phyloP scores from a whole-genome alignment of 2,113 vertebrate genomes.

The Daphoenositta chrysoptera region DNA sequence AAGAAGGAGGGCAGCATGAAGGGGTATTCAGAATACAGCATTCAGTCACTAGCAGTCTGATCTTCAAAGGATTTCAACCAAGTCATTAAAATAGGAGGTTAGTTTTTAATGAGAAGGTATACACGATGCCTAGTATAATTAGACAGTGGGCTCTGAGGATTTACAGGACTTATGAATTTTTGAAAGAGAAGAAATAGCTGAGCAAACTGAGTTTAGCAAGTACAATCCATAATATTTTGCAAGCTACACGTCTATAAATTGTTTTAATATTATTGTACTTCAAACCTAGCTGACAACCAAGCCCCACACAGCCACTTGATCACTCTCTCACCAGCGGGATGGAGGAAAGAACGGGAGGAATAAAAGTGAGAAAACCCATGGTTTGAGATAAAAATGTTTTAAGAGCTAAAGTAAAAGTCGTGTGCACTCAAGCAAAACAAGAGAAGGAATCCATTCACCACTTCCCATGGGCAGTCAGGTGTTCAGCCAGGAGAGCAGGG shows the following conservation, averaged over 20 bases:
- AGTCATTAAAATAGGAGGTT: constrained; percentile 75
- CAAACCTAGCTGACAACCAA: neutral
- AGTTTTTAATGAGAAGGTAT: constrained; percentile 75
- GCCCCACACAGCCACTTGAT: neutral
- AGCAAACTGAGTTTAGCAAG: constrained; percentile 48
- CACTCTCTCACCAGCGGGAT: neutral
- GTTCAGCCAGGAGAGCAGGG: neutral
- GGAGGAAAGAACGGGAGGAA: accelerated
- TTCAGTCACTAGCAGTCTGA: constrained; percentile 39
- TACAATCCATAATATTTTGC: constrained; percentile 20
- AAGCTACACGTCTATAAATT: constrained; percentile 55
- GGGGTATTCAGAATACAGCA: constrained; percentile 35
- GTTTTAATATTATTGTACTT: neutral
- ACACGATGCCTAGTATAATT: constrained; percentile 72
- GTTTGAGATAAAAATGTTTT: neutral
- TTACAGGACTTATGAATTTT: constrained; percentile 63
- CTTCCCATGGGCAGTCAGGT: neutral
- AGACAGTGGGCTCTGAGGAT: constrained; percentile 69
- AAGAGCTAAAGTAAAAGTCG: neutral
- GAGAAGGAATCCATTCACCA: neutral
- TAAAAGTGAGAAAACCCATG: neutral
- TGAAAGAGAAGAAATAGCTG: constrained; percentile 61
- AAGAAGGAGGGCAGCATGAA: constrained; percentile 8
- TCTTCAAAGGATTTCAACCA: constrained; percentile 72
- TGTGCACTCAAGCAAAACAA: neutral